phyloP scores from a whole-genome alignment of 2,113 vertebrate species.

The Cyphomyrus discorhynchus region DNA sequence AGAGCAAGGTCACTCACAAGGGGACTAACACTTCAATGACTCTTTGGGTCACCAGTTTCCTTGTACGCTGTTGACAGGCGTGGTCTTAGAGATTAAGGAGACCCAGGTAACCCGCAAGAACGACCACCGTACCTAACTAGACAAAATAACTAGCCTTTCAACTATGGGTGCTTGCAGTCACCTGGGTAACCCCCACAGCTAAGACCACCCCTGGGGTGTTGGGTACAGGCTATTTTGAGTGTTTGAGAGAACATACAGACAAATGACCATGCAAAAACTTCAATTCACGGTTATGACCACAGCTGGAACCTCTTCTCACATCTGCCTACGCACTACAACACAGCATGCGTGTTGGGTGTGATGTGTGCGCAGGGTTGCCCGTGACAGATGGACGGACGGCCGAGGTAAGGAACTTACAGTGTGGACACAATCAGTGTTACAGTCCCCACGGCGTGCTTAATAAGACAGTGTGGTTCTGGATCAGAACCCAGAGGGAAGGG shows the following conservation, averaged over 20 bases:
- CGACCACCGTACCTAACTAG: not conserved
- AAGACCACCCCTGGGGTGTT: not conserved
- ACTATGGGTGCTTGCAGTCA: not conserved
- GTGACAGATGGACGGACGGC: not conserved
- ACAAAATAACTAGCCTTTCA: not conserved
- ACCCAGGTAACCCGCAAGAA: not conserved
- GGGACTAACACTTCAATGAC: not conserved
- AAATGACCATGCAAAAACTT: conserved; percentile 12
- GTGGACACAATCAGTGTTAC: conserved; percentile 86
- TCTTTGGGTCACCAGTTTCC: conserved; percentile 15
- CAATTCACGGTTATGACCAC: conserved; percentile 1
- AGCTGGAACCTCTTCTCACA: not conserved
- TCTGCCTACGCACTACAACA: not conserved
- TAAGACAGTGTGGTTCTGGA: conserved; percentile 99
- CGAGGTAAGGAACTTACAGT: conserved; percentile 81
- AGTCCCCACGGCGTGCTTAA: conserved; percentile 98
- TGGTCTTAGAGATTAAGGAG: not conserved
- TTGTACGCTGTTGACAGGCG: not conserved
- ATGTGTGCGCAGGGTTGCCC: not conserved
- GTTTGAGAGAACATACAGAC: not conserved
- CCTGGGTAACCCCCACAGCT: not conserved
- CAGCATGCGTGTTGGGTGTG: not conserved
- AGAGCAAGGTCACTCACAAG: not conserved
- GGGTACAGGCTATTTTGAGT: not conserved
- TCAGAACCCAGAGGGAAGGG: conserved; percentile 73